Conservation (phyloP, 1,140 invertebrate species). For the Drosophila serrata region DNA sequence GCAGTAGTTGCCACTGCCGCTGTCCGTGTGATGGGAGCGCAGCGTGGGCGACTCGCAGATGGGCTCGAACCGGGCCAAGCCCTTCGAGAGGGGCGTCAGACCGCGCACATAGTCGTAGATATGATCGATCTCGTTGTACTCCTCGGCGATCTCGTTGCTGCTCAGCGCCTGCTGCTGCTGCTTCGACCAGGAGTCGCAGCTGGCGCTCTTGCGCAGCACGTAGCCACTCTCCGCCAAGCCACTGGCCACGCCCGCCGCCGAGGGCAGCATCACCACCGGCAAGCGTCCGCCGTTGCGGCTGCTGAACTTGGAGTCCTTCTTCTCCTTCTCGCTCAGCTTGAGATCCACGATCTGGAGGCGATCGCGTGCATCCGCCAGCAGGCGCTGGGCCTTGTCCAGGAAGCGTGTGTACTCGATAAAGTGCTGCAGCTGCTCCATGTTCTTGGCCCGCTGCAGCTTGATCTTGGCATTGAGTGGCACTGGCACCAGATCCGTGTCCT, state of each 20-base stretch:
- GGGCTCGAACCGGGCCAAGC: constrained; percentile 87
- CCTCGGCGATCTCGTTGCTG: constrained; percentile 88
- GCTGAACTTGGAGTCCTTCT: constrained; percentile 84
- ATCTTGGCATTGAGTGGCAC: constrained; percentile 94
- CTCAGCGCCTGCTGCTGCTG: constrained; percentile 71
- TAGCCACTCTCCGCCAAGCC: constrained; percentile 86
- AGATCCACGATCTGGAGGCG: constrained; percentile 92
- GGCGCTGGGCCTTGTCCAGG: constrained; percentile 91
- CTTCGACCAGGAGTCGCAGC: constrained; percentile 87
- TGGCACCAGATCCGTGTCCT: constrained; percentile 92
- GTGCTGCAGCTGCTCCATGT: constrained; percentile 92
- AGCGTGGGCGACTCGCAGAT: constrained; percentile 85
- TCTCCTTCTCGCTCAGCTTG: constrained; percentile 89
- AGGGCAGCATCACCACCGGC: constrained; percentile 85
- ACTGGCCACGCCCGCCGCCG: constrained; percentile 83
- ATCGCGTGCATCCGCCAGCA: constrained; percentile 94
- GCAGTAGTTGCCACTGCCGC: constrained; percentile 83
- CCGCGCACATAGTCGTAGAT: constrained; percentile 98
- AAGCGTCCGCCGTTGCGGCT: constrained; percentile 72
- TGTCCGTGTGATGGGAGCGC: constrained; percentile 82
- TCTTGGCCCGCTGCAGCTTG: constrained; percentile 93
- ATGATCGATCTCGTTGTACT: constrained; percentile 98
- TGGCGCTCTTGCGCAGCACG: constrained; percentile 90
- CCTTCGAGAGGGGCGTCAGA: constrained; percentile 94
- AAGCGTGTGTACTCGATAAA: constrained; percentile 93